phyloP scores from a whole-genome alignment of 1,140 invertebrate species.

The Trachelipus rathkii region DNA sequence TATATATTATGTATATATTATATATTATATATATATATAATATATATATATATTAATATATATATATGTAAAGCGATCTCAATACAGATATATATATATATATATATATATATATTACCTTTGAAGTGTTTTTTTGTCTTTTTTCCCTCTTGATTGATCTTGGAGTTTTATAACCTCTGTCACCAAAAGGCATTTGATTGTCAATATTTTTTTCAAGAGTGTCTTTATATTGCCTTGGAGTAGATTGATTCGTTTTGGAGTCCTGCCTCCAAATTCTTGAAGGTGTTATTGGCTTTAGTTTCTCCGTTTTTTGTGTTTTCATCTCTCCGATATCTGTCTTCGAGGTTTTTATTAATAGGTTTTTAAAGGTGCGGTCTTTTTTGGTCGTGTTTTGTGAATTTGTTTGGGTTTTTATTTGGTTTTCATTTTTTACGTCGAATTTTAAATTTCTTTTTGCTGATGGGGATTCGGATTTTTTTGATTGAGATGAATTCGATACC shows the following conservation, averaged over 20 bases:
- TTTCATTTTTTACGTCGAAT: conserved; percentile 14
- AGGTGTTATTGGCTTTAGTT: conserved; percentile 17
- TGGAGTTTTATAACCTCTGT: conserved; percentile 27
- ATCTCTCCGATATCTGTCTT: neutral
- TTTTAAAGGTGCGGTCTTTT: too few species aligned
- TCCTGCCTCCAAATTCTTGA: conserved; percentile 36
- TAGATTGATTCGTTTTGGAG: conserved; percentile 32
- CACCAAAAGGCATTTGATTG: conserved; percentile 22
- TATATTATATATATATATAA: too few species aligned
- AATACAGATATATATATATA: too few species aligned
- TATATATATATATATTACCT: neutral
- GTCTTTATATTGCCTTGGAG: conserved; percentile 32
- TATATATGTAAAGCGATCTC: too few species aligned
- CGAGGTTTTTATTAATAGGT: neutral
- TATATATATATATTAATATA: too few species aligned
- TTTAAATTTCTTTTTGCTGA: conserved; percentile 34
- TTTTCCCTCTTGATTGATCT: conserved; percentile 33
- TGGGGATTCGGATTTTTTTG: conserved; percentile 34
- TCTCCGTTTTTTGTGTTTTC: neutral
- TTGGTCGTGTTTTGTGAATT: neutral
- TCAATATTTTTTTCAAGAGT: conserved; percentile 35
- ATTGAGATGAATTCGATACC: conserved; percentile 38
- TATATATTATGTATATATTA: too few species aligned
- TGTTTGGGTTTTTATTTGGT: neutral
- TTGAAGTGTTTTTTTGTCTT: neutral